Base-by-base conservation (phyloP, 2,113 vertebrate species). In the Antigone vipio region DNA sequence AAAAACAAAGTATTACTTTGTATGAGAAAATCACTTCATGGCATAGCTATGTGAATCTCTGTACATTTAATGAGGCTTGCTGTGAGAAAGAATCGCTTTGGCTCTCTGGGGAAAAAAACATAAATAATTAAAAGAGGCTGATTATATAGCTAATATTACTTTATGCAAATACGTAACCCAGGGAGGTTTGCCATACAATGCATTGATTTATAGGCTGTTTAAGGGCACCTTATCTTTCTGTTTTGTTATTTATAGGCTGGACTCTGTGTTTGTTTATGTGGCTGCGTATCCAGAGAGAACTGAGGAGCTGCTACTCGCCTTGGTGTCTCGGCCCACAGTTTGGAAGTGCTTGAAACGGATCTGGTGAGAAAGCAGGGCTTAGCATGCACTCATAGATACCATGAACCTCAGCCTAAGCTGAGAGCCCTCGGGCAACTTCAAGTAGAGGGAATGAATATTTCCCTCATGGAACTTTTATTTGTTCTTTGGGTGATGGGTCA, bases 81-180 rank as follows among this genome's bases (percentile, higher is more conserved):
- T 93, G 76, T 88, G 82, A 96, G 82, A 93, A 96, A 91, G 59
- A 90, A 87, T 79, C 4, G 0, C 32, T 93, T 75, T 81, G 58
- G 29, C 27, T 89, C 47, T 93, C 52, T 40, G 17, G 19, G 9
- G 24, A 15, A 44, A 44, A 44, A 44, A 44, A 44, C 14, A 38
- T 59, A 95, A 96, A 94, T 93, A 92, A 95, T 94, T 92, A 87
- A 88, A 85, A 81, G 35, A 78, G 34, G 12, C 56, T 87, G 69
- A 94, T 92, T 82, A 66, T 83, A 45, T 66, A 75, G 86, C 45
- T 92, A 94, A 91, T 95, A 85, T 58, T 85, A 49, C 62, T 87
- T 95, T 94, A 97, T 81, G 69, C 73, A 95, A 95, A 92, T 95
- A 76, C 27, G 40, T 32, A 95, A 76, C 26, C 58, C 80, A 62